Base-by-base conservation (phyloP, 2,888 invertebrate genomes). In the Charanyca ferruginea region DNA sequence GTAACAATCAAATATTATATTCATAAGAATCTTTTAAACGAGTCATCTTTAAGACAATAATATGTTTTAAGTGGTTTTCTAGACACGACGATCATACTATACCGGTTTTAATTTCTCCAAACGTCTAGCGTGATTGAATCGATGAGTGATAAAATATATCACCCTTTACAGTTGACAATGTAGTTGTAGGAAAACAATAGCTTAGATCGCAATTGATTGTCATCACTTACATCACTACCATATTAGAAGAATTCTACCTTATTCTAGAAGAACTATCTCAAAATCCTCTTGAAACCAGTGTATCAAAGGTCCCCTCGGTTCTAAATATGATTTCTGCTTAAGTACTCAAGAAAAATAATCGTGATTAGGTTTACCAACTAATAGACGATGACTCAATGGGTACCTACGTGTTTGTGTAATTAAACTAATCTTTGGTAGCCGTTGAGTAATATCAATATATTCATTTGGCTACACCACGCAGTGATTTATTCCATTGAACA, bases 1-100 rank as follows among this genome's bases (percentile, higher is more conserved):
- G 94, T 94, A 93, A 87, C 52, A 44, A 66, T 49, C 61, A 57
- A 49, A 62, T 65, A 65, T 65, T 68, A 68, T 66, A 60, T 44
- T 72, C 61, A 51, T 28, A 54, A 38, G 68, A 72, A 68, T 66
- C 63, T 63, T 47, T 41, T 32, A 3, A 42, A 68, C n/a, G 13
- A 38, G 9, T 28, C n/a, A 23, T 23, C 2, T 44, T 22, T 52
- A 20, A 44, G 9, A 5, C 11, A 42, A 49, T n/a, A n/a, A n/a
- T n/a, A n/a, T 28, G 22, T 4, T 52, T 45, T 55, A 44, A 44
- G 11, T 48, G 1, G 13, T 38, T 54, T 58, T 76, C 47, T 70
- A 73, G 48, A 72, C 47, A 54, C 32, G 49, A 71, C 64, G 25
- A 48, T 41, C 11, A 58, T 71, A 79, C 77, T 70, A 81, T 71